Conservation (phyloP, 2,888 invertebrate species). For the Drosophila nigricruria region DNA sequence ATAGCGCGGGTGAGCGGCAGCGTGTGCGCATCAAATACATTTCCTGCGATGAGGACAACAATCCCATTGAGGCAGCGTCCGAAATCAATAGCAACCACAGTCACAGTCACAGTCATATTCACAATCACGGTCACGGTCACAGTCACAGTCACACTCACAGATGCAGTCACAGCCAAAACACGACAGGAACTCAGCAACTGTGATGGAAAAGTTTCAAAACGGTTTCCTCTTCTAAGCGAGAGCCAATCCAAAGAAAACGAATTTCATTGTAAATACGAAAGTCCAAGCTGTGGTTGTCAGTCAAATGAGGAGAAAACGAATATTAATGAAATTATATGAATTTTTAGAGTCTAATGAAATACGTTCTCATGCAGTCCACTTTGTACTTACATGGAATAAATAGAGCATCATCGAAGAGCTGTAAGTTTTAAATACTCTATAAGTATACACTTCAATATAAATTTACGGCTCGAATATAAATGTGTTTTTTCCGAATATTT, state of each 20-base stretch:
- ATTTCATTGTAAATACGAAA: constrained; percentile 42
- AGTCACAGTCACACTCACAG: background rate
- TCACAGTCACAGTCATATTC: constrained; percentile 13
- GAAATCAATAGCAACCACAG: constrained; percentile 22
- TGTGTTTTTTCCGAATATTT: constrained; percentile 4
- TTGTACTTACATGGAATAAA: constrained; percentile 27
- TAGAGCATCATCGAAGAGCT: constrained; percentile 58
- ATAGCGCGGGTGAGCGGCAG: constrained; percentile 65
- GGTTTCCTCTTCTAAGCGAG: constrained; percentile 24
- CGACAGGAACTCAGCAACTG: constrained; percentile 44
- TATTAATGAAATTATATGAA: constrained; percentile 13
- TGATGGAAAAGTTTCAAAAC: constrained; percentile 41
- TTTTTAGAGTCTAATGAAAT: constrained; percentile 15
- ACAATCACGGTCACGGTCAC: constrained; percentile 24
- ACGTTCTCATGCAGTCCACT: background rate
- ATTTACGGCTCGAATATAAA: constrained; percentile 9
- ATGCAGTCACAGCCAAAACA: constrained; percentile 4
- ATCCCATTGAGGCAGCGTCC: constrained; percentile 64
- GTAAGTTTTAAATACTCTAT: constrained; percentile 68
- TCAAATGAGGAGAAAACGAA: constrained; percentile 15
- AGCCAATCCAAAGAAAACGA: constrained; percentile 23
- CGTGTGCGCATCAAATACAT: constrained; percentile 80
- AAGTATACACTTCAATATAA: constrained; percentile 10
- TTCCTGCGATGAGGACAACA: constrained; percentile 83
- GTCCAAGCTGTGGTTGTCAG: constrained; percentile 56